phyloP scores from a whole-genome alignment of 2,888 invertebrate species.

The Ethmia dodecea region DNA sequence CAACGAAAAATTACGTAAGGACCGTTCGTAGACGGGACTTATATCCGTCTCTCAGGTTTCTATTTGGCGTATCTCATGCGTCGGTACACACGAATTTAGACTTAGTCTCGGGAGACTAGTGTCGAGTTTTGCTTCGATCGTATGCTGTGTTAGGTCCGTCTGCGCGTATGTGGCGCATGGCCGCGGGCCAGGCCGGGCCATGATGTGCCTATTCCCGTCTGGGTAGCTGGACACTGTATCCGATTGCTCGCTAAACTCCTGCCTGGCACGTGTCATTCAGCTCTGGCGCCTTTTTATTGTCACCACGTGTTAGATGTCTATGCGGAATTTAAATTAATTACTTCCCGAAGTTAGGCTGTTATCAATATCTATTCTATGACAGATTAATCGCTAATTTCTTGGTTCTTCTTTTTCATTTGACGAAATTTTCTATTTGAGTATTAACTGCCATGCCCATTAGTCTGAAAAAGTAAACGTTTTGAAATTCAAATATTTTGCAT shows the following conservation, averaged over 20 bases:
- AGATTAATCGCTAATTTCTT: too few relatives aligned
- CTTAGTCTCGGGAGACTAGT: constrained; percentile 15
- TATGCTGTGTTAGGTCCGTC: constrained; percentile 28
- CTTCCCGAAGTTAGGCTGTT: too few relatives aligned
- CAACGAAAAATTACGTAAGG: constrained; percentile 69
- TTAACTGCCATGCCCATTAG: too few relatives aligned
- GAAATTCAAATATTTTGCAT: too few relatives aligned
- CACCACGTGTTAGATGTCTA: neutral
- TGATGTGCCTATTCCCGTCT: constrained; percentile 75
- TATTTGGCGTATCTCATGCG: constrained; percentile 35
- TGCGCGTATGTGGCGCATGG: constrained; percentile 45
- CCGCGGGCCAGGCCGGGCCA: constrained; percentile 71
- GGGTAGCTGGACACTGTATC: constrained; percentile 56
- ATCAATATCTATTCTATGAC: too few relatives aligned
- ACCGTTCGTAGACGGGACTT: constrained; percentile 63
- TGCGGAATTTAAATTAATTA: too few relatives aligned
- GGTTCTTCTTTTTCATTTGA: too few relatives aligned
- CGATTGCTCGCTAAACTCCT: constrained; percentile 48
- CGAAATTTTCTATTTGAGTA: too few relatives aligned
- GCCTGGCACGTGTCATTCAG: constrained; percentile 56
- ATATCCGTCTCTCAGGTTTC: constrained; percentile 47
- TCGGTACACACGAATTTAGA: constrained; percentile 38
- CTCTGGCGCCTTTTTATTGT: constrained; percentile 45
- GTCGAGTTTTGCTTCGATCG: neutral
- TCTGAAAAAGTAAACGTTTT: too few relatives aligned